Percentiles rank a stretch among this genome's conserved stretches.
These are phyloP conservation scores for Semotilus atromaculatus DNA, from an alignment of 2,797 vertebrate genomes.

Conservation along the genomic window DNA sequence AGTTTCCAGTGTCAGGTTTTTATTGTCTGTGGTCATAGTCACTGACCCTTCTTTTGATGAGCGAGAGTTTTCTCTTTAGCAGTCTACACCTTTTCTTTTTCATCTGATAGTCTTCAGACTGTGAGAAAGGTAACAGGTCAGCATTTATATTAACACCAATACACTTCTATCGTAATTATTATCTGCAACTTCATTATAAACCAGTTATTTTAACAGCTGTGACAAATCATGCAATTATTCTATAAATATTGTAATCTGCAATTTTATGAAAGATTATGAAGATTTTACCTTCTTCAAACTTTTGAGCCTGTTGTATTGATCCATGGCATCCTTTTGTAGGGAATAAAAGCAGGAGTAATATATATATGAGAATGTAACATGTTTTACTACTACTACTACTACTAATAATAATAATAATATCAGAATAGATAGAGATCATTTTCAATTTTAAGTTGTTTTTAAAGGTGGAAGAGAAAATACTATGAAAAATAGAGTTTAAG, in stretches of 20 bases:
- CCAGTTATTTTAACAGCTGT: neutral
- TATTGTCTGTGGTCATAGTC: conserved; percentile 82
- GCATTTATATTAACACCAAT: neutral
- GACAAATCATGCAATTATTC: neutral
- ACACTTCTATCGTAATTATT: neutral
- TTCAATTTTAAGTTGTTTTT: neutral
- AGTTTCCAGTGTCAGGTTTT: conserved; percentile 46
- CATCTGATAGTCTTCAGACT: conserved; percentile 84
- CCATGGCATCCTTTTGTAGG: conserved; percentile 75
- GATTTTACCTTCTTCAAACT: conserved; percentile 77
- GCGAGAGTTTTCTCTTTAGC: conserved; percentile 84
- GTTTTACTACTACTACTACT: neutral
- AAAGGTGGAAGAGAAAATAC: neutral
- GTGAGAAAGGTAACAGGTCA: conserved; percentile 20
- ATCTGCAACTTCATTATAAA: neutral
- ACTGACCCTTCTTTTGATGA: conserved; percentile 88
- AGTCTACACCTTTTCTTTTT: conserved; percentile 84
- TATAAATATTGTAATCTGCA: neutral
- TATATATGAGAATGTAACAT: neutral
- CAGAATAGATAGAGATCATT: neutral
- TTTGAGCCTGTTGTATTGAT: conserved; percentile 79
- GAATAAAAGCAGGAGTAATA: neutral
- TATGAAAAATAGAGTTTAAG: neutral
- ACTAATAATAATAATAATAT: neutral
- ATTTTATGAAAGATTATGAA: neutral